These are phyloP conservation scores for Callimorpha dominula DNA, from an alignment of 2,888 invertebrate genomes.

Conservation along the genomic window DNA sequence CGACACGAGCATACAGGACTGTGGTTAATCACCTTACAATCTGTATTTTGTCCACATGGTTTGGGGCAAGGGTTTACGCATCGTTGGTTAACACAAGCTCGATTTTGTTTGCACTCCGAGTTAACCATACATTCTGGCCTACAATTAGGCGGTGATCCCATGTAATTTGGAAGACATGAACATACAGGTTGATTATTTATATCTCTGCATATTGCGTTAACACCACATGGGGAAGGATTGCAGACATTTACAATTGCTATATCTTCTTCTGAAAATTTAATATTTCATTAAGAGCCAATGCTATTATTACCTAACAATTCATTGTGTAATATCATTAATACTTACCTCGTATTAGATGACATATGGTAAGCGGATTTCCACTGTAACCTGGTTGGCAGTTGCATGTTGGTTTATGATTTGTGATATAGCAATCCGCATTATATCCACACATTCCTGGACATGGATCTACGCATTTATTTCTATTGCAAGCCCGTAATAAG, in stretches of 20 bases:
- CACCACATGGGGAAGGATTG: constrained; percentile 91
- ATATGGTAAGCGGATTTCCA: constrained; percentile 89
- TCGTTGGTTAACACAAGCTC: constrained; percentile 90
- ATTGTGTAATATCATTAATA: constrained; percentile 20
- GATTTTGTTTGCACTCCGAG: constrained; percentile 88
- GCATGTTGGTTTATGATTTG: constrained; percentile 89
- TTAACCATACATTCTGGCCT: constrained; percentile 89
- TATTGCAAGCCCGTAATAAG: constrained; percentile 88
- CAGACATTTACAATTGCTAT: constrained; percentile 87
- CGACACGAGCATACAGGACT: constrained; percentile 91
- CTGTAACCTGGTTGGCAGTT: constrained; percentile 87
- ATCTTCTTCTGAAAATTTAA: constrained; percentile 68
- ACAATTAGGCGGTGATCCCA: constrained; percentile 89
- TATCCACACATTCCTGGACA: constrained; percentile 90
- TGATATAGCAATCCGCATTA: constrained; percentile 89
- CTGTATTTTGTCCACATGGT: constrained; percentile 89
- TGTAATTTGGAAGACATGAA: constrained; percentile 89
- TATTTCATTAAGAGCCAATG: constrained; percentile 2
- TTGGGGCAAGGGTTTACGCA: constrained; percentile 90
- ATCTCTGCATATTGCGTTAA: constrained; percentile 91
- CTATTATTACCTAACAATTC: background rate
- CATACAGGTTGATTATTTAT: constrained; percentile 90
- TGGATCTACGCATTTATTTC: constrained; percentile 89
- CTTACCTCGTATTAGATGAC: constrained; percentile 74
- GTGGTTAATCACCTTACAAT: constrained; percentile 90